Base-by-base conservation (phyloP, 2,888 invertebrate species). In the Hybos culiciformis region DNA sequence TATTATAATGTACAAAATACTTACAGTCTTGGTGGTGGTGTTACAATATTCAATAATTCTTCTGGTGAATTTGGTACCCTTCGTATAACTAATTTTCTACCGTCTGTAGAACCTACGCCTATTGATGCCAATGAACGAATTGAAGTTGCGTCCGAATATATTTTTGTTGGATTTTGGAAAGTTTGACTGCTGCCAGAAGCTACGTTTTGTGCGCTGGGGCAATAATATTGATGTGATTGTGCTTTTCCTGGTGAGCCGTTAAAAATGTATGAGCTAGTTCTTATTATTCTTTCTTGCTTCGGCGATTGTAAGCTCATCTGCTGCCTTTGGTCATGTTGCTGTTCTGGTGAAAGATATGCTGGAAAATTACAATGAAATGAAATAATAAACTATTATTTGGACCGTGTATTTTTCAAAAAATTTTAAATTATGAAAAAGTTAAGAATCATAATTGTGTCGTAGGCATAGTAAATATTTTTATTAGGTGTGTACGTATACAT, bases 91-190 rank as follows among this genome's bases (percentile, higher is more conserved):
- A 88, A 75, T 69, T 83, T 83, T 54, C 81, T 76, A 37, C 88
- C 88, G 67, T 88, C 87, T 33, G 87, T 87, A 49, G 86, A 87
- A 24, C 88, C 88, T 77, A 88, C 81, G 40, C 86, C 86, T 53
- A 87, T 84, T 40, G 86, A 85, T 44, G 85, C 83, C 54, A 85
- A 74, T 37, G 85, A 85, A 50, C 83, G 72, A 49, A 84, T 75
- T 24, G 84, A 84, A 24, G 78, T 77, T 37, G 78, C 79, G 68
- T 83, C 83, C 41, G 72, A 69, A 52, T 66, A 70, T 49, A 70
- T 63, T 49, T 60, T 62, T 20, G 20, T 21, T n/a, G n/a, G n/a
- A n/a, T n/a, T 17, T 11, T 11, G 17, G 17, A 32, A 32, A 17
- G 32, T 17, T 17, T 32, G 17, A 15, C 17, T 17, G n/a, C n/a